Base-by-base conservation (phyloP, 2,888 invertebrate species). In the Penaeus monodon region DNA sequence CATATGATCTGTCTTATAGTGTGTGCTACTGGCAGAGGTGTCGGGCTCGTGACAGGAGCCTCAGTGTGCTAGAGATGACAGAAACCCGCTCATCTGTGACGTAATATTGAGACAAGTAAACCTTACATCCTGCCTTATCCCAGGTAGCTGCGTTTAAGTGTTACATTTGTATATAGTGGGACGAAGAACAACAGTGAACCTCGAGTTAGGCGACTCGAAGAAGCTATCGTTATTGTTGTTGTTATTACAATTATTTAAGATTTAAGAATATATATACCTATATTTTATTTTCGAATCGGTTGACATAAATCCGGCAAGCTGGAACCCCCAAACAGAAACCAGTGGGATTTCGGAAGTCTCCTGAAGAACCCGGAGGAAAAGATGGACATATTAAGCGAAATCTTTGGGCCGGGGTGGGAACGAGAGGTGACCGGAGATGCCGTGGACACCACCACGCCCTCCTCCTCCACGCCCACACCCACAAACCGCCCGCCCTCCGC, bases 391-490 rank as follows among this genome's bases (percentile, higher is more conserved):
- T 66, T 88, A 24, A 88, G 88, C 29, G 88, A 88, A 73, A 80
- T 88, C 38, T 88, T 88, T 38, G 88, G 88, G 65, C 88, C 88
- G 20, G 88, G 88, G 29, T 88, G 88, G 88, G 88, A 85, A 57
- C 81, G 78, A 38, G 88, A 88, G 79, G 81, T 88, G 81, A 65
- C 85, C n/a, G 85, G 81, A 7, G 85, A 85, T 44, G 79, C 84
- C 29, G 88, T 85, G 33, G 88, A 88, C 77, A 88, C 88, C 3
- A 88, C 88, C 70, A 88, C 88, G 49, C 88, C 88, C n/a, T 88
- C 88, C 77, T 88, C 88, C 44, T 88, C 88, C 66, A 85, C 88
- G 22, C 85, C 88, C 68, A 88, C 88, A 38, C 88, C 88, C 73
- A 85, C 81, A 1, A 57, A 57, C 74, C 76, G 85, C 74, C 85